These are phyloP conservation scores for Gopherus flavomarginatus DNA, from an alignment of 2,113 vertebrate genomes.

Conservation along the genomic window DNA sequence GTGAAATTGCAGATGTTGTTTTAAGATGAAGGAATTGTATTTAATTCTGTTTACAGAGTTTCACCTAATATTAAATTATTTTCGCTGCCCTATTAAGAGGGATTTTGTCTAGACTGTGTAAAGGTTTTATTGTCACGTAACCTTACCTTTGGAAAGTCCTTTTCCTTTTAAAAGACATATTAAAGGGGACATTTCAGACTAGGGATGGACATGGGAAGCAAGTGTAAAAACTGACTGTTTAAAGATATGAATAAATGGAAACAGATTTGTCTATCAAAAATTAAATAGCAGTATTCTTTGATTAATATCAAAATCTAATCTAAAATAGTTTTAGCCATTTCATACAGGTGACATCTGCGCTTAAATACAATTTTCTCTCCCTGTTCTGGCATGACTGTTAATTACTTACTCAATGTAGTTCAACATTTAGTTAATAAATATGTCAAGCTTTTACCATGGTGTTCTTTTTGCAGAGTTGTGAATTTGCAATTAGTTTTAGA, in stretches of 20 bases:
- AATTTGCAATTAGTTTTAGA: conserved; percentile 95
- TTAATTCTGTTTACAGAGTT: not conserved
- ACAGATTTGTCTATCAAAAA: conserved; percentile 80
- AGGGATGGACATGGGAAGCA: conserved; percentile 52
- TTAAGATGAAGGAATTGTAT: not conserved
- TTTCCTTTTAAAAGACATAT: conserved; percentile 40
- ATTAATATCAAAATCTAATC: conserved; percentile 82
- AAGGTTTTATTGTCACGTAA: conserved; percentile 40
- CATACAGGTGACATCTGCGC: conserved; percentile 85
- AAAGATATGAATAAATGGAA: conserved; percentile 80
- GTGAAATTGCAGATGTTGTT: not conserved
- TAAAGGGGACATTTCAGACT: conserved; percentile 51
- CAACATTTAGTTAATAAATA: conserved; percentile 94
- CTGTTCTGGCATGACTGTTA: conserved; percentile 84
- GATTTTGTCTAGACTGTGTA: not conserved
- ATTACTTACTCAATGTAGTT: conserved; percentile 91
- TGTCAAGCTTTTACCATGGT: conserved; percentile 88
- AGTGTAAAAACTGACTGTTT: conserved; percentile 75
- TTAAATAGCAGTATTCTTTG: conserved; percentile 79
- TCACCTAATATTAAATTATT: not conserved
- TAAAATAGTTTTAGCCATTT: conserved; percentile 80
- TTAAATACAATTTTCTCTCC: conserved; percentile 83
- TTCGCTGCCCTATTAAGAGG: not conserved
- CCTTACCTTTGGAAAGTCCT: not conserved
- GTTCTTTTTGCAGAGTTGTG: conserved; percentile 85